These are phyloP conservation scores for Sipha flava DNA, from an alignment of 1,140 invertebrate species.

Conservation along the genomic window DNA sequence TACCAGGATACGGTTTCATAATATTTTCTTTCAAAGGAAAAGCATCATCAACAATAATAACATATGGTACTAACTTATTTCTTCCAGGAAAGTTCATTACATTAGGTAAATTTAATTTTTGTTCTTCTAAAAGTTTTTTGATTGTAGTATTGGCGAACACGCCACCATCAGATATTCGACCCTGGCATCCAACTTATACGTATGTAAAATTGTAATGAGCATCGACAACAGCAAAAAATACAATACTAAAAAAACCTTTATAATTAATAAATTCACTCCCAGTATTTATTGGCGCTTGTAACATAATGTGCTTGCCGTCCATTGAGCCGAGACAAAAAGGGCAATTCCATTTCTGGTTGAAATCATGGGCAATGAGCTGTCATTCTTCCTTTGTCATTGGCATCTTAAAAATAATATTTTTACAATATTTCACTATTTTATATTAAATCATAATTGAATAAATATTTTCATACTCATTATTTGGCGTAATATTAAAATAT, in stretches of 20 bases:
- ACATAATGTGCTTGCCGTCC: conserved; percentile 44
- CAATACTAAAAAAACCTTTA: too few species aligned
- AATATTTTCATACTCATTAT: too few species aligned
- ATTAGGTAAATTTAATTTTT: conserved; percentile 15
- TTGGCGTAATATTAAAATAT: too few species aligned
- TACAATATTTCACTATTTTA: too few species aligned
- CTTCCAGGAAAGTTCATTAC: not conserved
- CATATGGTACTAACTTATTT: not conserved
- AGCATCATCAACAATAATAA: conserved; percentile 47
- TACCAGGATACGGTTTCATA: conserved; percentile 46
- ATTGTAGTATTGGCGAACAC: conserved; percentile 43
- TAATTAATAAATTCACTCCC: conserved; percentile 35
- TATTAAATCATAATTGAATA: too few species aligned
- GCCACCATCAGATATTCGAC: too few species aligned
- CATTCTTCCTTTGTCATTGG: conserved; percentile 40
- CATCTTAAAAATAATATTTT: too few species aligned
- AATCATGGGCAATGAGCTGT: conserved; percentile 40
- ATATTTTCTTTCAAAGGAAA: conserved; percentile 45
- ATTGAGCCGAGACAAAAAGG: conserved; percentile 42
- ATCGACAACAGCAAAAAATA: conserved; percentile 35
- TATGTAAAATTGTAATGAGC: conserved; percentile 36
- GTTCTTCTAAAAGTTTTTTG: conserved; percentile 39
- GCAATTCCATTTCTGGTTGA: conserved; percentile 39
- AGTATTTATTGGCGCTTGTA: conserved; percentile 41
- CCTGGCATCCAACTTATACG: conserved; percentile 34